Percentiles rank a stretch among this genome's conserved stretches.
phyloP scores from a whole-genome alignment of 2,113 vertebrate genomes.

The Anseranas semipalmata region DNA sequence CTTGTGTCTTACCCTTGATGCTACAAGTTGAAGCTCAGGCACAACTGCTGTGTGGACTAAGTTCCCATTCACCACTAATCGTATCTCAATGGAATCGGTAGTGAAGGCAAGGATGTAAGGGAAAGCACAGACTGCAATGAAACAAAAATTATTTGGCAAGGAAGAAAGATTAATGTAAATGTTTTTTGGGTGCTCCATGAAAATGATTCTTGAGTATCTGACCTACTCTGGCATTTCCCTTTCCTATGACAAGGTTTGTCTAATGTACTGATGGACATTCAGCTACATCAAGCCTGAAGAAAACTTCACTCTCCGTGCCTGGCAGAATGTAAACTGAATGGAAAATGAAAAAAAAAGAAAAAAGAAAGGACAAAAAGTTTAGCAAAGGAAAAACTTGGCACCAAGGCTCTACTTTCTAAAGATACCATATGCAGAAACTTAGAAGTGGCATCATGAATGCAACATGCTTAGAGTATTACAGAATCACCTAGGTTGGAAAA shows the following conservation, averaged over 20 bases:
- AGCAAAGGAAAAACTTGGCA: background rate
- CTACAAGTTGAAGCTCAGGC: constrained; percentile 91
- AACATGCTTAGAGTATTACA: background rate
- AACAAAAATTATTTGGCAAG: background rate
- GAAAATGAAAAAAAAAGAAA: constrained; percentile 6
- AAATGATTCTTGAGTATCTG: background rate
- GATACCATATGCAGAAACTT: background rate
- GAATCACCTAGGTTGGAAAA: background rate
- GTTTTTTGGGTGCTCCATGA: background rate
- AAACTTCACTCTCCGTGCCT: background rate
- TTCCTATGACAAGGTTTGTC: background rate
- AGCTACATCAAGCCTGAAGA: background rate
- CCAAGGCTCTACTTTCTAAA: background rate
- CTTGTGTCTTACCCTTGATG: constrained; percentile 87
- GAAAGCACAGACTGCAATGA: constrained; percentile 92
- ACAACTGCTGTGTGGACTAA: constrained; percentile 97
- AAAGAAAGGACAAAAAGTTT: background rate
- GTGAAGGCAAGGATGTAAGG: constrained; percentile 98
- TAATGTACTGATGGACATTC: background rate
- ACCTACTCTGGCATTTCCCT: background rate
- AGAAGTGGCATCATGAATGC: background rate
- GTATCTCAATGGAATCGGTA: constrained; percentile 96
- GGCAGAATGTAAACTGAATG: background rate
- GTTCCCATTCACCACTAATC: constrained; percentile 97
- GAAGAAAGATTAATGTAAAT: background rate